Conservation (phyloP, 2,113 vertebrate genomes). For the Calonectris borealis region DNA sequence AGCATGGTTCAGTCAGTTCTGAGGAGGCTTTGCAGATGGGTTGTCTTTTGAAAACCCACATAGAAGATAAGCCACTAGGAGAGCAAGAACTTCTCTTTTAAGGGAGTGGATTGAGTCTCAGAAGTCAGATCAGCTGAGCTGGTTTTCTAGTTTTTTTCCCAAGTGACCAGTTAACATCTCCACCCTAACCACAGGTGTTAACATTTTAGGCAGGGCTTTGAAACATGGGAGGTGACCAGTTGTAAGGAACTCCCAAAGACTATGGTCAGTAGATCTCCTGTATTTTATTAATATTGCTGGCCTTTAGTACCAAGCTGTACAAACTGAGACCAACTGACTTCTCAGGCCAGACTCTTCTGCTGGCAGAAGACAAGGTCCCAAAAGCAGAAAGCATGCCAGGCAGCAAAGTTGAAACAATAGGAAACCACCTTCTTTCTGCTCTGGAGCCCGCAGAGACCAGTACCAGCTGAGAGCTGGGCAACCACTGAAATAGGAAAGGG, state of each 20-base stretch:
- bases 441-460: background rate
- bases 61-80: background rate
- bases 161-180: background rate
- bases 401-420: background rate
- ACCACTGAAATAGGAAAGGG: background rate
- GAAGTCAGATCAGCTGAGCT: background rate
- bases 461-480: background rate
- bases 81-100: background rate
- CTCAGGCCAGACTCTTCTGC: background rate
- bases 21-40: background rate
- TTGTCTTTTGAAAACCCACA: background rate
- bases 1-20: background rate
- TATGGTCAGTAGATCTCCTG: background rate
- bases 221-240: background rate
- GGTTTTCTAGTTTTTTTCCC: background rate
- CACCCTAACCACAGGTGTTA: background rate
- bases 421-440: conserved; percentile 18
- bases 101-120: background rate
- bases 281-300: background rate
- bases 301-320: background rate
- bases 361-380: background rate
- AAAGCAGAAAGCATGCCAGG: background rate
- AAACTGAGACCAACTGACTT: background rate
- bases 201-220: background rate
- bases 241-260: background rate